Base-by-base conservation (phyloP, 1,140 invertebrate genomes). In the Coenobita brevimanus region DNA sequence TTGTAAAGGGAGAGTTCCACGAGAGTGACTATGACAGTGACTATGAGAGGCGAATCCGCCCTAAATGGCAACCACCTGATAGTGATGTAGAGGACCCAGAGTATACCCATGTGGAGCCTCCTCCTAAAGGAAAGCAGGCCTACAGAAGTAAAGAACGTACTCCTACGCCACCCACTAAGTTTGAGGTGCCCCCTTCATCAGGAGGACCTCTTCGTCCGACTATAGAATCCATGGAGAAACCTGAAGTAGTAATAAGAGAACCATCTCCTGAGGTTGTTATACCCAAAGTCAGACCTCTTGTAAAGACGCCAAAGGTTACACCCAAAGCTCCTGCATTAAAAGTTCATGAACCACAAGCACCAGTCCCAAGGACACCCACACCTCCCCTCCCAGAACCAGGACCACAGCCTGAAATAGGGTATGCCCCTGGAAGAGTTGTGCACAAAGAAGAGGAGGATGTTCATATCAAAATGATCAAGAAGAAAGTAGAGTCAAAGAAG, bases 21-120 rank as follows among this genome's bases (percentile, higher is more conserved):
- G 95, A 96, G 89, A 95, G 95, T 60, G 95, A 96, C 89, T 96
- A 96, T 89, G 95, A 96, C 89, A 96, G 95, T 92, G 95, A 96
- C 88, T 92, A 89, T 80, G 91, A 92, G 64, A 83, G 82, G n/a
- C 82, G 82, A 82, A 82, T 91, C 38, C 82, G 78, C 13, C 90
- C 91, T 0, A 91, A 90, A 33, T 91, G 91, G 91, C 83, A 88
- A 21, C 90, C 91, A 54, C 46, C 62, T 21, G 87, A 90, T 21
- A 85, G 88, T 78, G 89, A 90, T 57, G 81, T 21, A n/a, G 83
- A 88, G 54, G 89, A 90, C 38, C 83, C 81, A 36, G 82, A 88
- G n/a, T 90, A 89, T 75, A 85, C 86, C 13, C 78, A 71, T 24
- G 89, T 90, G 13, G 69, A 78, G 71, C 76, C 85, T 1, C 76